Evolutionary conservation across 2,113 vertebrate genomes (phyloP), one percentile per base, ranked within the genome.

Genomic region (Ageneiosus marmoratus): DNA sequence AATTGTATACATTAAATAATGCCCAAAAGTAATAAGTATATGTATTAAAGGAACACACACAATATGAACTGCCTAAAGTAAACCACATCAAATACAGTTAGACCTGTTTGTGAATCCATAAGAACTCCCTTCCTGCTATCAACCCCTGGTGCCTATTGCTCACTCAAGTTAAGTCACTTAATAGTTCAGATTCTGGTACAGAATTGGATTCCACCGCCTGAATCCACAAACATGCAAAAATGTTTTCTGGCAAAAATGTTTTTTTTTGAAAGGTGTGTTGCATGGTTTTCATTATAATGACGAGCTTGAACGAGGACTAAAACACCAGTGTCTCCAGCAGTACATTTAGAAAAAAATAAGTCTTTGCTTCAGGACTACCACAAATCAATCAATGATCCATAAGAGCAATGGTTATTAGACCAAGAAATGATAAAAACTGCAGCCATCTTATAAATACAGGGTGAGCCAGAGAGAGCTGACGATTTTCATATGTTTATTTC

Each of bases 31-130:
- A 70, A 55, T 69, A 55, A 37, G 32, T 80, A 63, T 24, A n/a
- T 80, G 22, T 70, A 55, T 69, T n/a, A 51, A 76, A 8, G 11
- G 51, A 48, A 69, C 32, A 51, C 37, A 76, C 50, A 83, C 3
- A 44, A n/a, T 56, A 27, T 46, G 70, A 48, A 74, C 70, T 53
- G 55, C 34, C 15, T 2, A 37, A 37, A 4, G 51, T 50, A 76
- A 87, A 41, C 67, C 56, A 51, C 51, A 62, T 37, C 50, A 74
- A 24, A 81, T 32, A 80, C 60, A 63, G 46, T 70, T 73, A 41
- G 27, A 81, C 74, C 37, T 58, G 77, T 56, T 75, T 70, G 20
- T 41, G 46, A 83, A 85, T 88, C 84, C 77, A 84, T 83, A 83
- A 51, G 32, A 73, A 63, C 55, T 18, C 51, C 74, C n/a, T 34